These are phyloP conservation scores for Scotopteryx bipunctaria DNA, from an alignment of 2,888 invertebrate genomes.

Conservation along the genomic window DNA sequence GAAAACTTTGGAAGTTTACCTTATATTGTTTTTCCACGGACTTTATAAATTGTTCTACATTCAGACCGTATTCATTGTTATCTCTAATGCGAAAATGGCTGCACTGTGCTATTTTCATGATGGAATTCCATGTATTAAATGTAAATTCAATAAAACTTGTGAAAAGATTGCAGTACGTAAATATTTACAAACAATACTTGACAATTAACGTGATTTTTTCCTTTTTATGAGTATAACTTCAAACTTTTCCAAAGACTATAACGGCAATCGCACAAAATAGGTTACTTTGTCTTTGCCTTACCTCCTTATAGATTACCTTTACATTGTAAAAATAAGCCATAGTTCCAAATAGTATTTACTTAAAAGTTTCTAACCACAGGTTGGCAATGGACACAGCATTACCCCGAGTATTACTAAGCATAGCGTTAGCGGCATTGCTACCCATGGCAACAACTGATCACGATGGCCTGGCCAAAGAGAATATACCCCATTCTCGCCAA, in stretches of 20 bases:
- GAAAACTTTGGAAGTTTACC: conserved; percentile 52
- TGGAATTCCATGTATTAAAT: conserved; percentile 2
- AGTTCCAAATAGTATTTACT: too few relatives aligned
- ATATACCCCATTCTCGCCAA: conserved; percentile 87
- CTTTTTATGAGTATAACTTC: too few relatives aligned
- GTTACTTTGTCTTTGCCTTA: too few relatives aligned
- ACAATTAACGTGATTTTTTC: conserved; percentile 1
- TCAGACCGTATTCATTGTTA: conserved; percentile 41
- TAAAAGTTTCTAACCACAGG: conserved; percentile 41
- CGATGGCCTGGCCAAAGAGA: conserved; percentile 64
- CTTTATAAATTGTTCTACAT: conserved; percentile 59
- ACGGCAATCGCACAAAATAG: background rate
- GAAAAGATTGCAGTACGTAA: background rate
- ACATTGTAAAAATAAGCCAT: too few relatives aligned
- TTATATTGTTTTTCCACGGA: conserved; percentile 55
- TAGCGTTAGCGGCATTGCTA: conserved; percentile 71
- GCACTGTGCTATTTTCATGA: conserved; percentile 46
- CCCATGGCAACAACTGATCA: conserved; percentile 68
- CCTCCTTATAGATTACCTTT: too few relatives aligned
- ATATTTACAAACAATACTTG: conserved; percentile 13
- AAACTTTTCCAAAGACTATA: background rate
- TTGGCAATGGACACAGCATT: conserved; percentile 72
- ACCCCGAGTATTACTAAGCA: conserved; percentile 72
- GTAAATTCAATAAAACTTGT: conserved; percentile 8
- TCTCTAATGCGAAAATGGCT: conserved; percentile 60